A percentile compares a stretch with the other conserved stretches of the same genome.
Evolutionary conservation across 1,140 invertebrate species (phyloP).

Genomic region (Druon quercuslanigerum): DNA sequence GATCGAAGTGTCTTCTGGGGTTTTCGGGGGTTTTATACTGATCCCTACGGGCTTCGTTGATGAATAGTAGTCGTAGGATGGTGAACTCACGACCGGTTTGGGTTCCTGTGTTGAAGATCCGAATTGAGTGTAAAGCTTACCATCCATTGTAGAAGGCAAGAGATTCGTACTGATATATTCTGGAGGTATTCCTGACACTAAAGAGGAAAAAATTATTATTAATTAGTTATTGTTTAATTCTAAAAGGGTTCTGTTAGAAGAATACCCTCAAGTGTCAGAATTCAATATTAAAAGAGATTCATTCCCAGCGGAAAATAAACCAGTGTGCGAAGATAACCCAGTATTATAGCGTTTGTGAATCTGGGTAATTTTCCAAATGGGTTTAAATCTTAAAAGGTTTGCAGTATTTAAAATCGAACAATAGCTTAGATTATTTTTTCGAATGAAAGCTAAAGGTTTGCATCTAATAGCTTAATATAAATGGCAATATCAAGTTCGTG

Average conservation of each 20-base stretch:
- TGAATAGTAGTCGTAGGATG: conserved; percentile 73
- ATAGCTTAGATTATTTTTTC: no score
- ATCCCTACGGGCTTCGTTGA: conserved; percentile 64
- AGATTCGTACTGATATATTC: conserved; percentile 73
- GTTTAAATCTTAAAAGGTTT: no score
- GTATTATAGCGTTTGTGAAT: no score
- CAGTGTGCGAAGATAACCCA: no score
- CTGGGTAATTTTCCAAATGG: no score
- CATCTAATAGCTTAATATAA: no score
- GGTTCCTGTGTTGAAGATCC: conserved; percentile 59
- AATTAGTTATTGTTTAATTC: background rate
- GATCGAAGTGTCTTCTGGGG: conserved; percentile 64
- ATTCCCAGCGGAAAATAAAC: no score
- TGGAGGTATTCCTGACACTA: conserved; percentile 71
- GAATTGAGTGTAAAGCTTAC: conserved; percentile 69
- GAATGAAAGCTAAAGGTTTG: no score
- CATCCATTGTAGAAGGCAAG: conserved; percentile 69
- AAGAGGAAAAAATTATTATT: background rate
- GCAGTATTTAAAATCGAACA: no score
- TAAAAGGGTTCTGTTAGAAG: background rate
- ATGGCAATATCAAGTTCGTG: no score
- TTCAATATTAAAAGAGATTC: no score
- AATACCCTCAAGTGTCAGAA: no score
- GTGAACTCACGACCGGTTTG: conserved; percentile 67
- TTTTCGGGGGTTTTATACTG: conserved; percentile 78